Evolutionary conservation across 2,888 invertebrate species (phyloP).

Genomic region (Caenorhabditis sp.): DNA sequence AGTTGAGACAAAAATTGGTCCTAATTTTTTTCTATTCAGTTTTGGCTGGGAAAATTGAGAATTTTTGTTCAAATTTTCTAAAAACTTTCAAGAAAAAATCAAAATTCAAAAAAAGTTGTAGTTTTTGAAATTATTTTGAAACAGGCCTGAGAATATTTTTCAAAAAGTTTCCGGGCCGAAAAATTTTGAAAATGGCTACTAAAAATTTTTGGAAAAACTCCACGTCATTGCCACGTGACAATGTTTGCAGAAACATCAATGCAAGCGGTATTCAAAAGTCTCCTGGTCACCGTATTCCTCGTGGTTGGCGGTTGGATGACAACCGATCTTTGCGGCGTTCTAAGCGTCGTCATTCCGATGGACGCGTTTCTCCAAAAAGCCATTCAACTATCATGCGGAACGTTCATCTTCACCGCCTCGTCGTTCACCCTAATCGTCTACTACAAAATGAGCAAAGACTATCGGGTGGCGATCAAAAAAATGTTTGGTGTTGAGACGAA

Average conservation of each 20-base stretch:
- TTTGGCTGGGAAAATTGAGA: too few species aligned
- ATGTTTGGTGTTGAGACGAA: slow-evolving; percentile 8
- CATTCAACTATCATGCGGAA: slow-evolving; percentile 32
- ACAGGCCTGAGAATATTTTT: too few species aligned
- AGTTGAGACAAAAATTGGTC: too few species aligned
- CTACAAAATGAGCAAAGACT: slow-evolving; percentile 28
- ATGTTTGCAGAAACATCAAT: slow-evolving; percentile 9
- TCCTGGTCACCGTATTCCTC: background rate
- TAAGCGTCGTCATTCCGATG: slow-evolving; percentile 29
- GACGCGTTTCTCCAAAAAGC: slow-evolving; percentile 15
- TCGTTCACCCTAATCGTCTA: slow-evolving; percentile 31
- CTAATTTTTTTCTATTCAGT: too few species aligned
- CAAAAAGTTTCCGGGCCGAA: too few species aligned
- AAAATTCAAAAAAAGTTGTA: too few species aligned
- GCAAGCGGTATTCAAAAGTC: slow-evolving; percentile 9
- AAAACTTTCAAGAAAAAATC: too few species aligned
- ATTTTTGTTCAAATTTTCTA: too few species aligned
- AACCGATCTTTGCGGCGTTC: slow-evolving; percentile 24
- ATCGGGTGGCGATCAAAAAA: slow-evolving; percentile 18
- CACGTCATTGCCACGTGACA: too few species aligned
- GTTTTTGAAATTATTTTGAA: too few species aligned
- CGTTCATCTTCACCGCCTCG: slow-evolving; percentile 25
- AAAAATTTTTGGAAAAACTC: too few species aligned
- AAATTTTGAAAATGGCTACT: too few species aligned
- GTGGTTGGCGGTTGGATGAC: slow-evolving; percentile 32